phyloP scores from a whole-genome alignment of 2,888 invertebrate species.

The Catocala nupta region DNA sequence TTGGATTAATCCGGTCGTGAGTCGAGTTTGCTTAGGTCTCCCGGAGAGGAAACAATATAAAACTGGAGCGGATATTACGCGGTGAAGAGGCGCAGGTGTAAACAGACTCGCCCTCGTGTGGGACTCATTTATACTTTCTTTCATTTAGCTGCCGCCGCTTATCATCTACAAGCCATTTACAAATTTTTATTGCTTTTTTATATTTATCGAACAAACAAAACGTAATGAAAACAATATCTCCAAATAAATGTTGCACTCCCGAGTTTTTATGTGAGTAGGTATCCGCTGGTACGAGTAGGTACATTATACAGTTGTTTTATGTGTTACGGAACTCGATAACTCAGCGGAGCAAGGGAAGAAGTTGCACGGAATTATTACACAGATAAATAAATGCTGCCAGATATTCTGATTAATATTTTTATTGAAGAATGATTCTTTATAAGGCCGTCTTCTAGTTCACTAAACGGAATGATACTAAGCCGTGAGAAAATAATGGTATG shows the following conservation, averaged over 20 bases:
- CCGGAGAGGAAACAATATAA: slow-evolving; percentile 77
- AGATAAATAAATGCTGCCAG: slow-evolving; percentile 33
- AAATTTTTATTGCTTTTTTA: slow-evolving; percentile 51
- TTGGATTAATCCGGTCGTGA: slow-evolving; percentile 78
- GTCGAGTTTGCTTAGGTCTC: slow-evolving; percentile 80
- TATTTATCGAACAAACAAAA: slow-evolving; percentile 53
- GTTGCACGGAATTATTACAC: slow-evolving; percentile 39
- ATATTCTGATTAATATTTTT: slow-evolving; percentile 39
- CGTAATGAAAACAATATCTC: slow-evolving; percentile 56
- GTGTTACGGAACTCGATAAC: slow-evolving; percentile 51
- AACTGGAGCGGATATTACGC: slow-evolving; percentile 83
- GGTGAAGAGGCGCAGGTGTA: slow-evolving; percentile 80
- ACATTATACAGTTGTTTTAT: slow-evolving; percentile 48
- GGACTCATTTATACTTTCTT: slow-evolving; percentile 72
- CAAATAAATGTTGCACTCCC: slow-evolving; percentile 48
- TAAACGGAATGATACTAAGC: not conserved
- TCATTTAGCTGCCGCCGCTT: slow-evolving; percentile 65
- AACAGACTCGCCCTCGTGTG: slow-evolving; percentile 68
- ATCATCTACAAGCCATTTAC: slow-evolving; percentile 53
- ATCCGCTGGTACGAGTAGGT: slow-evolving; percentile 30
- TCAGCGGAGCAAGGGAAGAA: slow-evolving; percentile 42
- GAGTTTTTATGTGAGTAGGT: slow-evolving; percentile 49
- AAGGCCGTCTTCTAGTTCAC: not conserved
- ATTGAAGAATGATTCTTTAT: slow-evolving; percentile 11
- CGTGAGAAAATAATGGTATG: not conserved